Evolutionary conservation across 2,113 vertebrate genomes (phyloP), one percentile per base, ranked within the genome.

Genomic region (Elaphurus davidianus): DNA sequence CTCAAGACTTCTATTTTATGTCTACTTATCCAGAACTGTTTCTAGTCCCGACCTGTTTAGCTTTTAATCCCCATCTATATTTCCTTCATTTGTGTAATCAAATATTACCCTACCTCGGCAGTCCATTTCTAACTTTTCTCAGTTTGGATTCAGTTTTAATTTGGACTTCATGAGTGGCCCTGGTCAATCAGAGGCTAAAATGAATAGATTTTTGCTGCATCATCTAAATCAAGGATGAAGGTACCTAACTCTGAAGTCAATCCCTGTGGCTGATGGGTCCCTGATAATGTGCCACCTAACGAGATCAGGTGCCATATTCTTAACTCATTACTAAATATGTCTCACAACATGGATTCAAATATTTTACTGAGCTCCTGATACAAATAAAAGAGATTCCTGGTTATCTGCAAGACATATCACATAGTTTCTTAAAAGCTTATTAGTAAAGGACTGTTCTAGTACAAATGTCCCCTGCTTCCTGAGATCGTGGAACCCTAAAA

Each of bases 111-210:
- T 50, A 21, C 30, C 21, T 50, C 50, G 3, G 28, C 13, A 90
- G 50, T 92, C 40, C 21, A 45, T 36, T 94, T 92, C 71, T 79
- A 90, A 85, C 96, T 60, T 82, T 87, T 97, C 40, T 92, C 30
- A 50, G 57, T 87, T 89, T 96, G 57, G 33, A 91, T 64, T 87
- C 50, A 52, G 27, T 79, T 79, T 90, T 47, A 33, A 33, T 90
- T 90, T 52, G 82, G 12, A 84, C 30, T n/a, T 64, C n/a, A 82
- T 21, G 36, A 93, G 40, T 81, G 57, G 36, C n/a, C 47, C 59
- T 97, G 40, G 3, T 79, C 33, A 95, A 71, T 23, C 25, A 71
- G 36, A 81, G 30, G 67, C 62, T 90, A 90, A 83, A 40, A 86
- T 83, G 55, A 92, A 92, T 4, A 76, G 43, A 3, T 47, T 96